A percentile compares a stretch with the other conserved stretches of the same genome.
Conservation (phyloP, 2,797 vertebrate genomes). For the Protosalanx chinensis region DNA sequence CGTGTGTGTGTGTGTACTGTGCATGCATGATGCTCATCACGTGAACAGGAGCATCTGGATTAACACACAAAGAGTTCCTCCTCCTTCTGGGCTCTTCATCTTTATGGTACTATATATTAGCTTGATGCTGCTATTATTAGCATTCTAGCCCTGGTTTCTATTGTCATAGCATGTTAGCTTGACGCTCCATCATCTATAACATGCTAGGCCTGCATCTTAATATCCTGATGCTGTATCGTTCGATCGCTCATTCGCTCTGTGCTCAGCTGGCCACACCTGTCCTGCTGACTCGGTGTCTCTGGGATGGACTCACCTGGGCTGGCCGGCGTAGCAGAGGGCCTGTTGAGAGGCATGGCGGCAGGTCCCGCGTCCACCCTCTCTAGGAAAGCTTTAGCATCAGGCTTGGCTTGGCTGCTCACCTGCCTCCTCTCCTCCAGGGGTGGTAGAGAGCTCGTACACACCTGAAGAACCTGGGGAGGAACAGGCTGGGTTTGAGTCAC, state of each 20-base stretch:
- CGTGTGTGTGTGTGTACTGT: neutral
- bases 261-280: neutral
- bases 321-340: slow-evolving; percentile 43
- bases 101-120: neutral
- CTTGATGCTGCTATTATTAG: neutral
- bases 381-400: slow-evolving; percentile 52
- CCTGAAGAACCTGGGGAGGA: slow-evolving; percentile 42
- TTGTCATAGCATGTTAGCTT: neutral
- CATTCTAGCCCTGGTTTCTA: neutral
- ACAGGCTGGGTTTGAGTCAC: neutral
- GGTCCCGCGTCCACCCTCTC: slow-evolving; percentile 60
- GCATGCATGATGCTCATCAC: neutral
- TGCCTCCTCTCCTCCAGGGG: slow-evolving; percentile 43
- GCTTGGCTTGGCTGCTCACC: slow-evolving; percentile 56
- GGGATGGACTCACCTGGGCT: slow-evolving; percentile 64
- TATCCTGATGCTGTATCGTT: neutral
- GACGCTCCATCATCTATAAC: neutral
- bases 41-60: neutral
- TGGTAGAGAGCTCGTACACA: slow-evolving; percentile 20
- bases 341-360: slow-evolving; percentile 63
- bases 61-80: neutral
- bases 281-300: neutral
- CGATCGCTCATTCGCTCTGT: neutral
- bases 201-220: neutral
- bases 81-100: neutral